These are phyloP conservation scores for Drosophila gaucha DNA, from an alignment of 2,888 invertebrate species.

Conservation along the genomic window DNA sequence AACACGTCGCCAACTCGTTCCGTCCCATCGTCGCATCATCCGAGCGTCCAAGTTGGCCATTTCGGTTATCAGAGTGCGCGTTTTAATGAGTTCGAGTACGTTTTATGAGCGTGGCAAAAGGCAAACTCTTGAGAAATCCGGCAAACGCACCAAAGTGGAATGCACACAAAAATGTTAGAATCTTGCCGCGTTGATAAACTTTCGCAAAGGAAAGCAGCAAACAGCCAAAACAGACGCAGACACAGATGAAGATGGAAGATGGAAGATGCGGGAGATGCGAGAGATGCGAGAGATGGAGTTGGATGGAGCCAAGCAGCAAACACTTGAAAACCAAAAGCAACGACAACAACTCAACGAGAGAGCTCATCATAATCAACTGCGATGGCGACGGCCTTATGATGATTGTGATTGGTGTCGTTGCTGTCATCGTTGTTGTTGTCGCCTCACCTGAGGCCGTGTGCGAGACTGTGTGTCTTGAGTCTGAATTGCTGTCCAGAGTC, in stretches of 20 bases:
- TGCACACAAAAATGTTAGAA: constrained; percentile 80
- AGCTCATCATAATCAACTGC: constrained; percentile 73
- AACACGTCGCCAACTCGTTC: constrained; percentile 59
- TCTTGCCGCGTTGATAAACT: constrained; percentile 77
- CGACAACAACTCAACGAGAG: constrained; percentile 39
- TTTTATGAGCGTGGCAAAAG: constrained; percentile 72
- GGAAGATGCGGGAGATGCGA: constrained; percentile 4
- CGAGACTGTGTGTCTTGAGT: neutral
- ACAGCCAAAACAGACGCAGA: neutral
- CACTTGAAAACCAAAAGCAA: constrained; percentile 33
- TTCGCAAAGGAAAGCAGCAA: constrained; percentile 60
- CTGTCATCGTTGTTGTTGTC: constrained; percentile 7
- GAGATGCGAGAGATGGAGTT: constrained; percentile 10
- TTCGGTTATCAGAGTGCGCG: constrained; percentile 79
- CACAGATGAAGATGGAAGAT: constrained; percentile 7
- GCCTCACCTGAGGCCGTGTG: constrained; percentile 39
- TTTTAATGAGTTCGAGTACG: constrained; percentile 80
- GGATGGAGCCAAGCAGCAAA: constrained; percentile 25
- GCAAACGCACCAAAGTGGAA: constrained; percentile 78
- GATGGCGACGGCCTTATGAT: constrained; percentile 72
- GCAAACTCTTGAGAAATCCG: constrained; percentile 64
- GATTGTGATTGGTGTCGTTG: constrained; percentile 74
- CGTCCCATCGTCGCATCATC: constrained; percentile 18
- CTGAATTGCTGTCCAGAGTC: constrained; percentile 19
- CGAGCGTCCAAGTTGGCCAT: constrained; percentile 49